Percentiles rank a stretch among this genome's conserved stretches.
Evolutionary conservation across 2,113 vertebrate species (phyloP).

Genomic region (Chrysemys picta): DNA sequence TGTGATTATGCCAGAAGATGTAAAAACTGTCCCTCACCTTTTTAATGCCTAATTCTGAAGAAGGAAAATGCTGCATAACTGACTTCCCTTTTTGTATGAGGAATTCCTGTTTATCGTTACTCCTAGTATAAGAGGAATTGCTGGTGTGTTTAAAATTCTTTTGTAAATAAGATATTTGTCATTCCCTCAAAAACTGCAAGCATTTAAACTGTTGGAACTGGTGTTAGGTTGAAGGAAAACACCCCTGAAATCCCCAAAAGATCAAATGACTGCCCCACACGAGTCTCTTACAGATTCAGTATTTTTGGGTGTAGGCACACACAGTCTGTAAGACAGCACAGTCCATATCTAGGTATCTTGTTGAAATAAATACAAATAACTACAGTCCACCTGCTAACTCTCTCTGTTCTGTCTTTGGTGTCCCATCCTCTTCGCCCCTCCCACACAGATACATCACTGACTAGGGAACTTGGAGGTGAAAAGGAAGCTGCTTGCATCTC

Average conservation of each 20-base stretch:
- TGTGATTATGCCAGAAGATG: background rate
- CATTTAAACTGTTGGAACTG: background rate
- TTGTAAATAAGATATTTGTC: background rate
- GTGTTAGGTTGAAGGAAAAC: background rate
- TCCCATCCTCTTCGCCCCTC: background rate
- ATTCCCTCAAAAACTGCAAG: background rate
- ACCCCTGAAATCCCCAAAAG: background rate
- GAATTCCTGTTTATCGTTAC: background rate
- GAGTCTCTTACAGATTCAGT: background rate
- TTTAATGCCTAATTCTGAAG: background rate
- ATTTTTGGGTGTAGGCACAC: background rate
- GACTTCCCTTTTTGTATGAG: background rate
- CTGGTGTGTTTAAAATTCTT: background rate
- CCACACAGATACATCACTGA: background rate
- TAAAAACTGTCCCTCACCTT: background rate
- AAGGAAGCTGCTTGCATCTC: background rate
- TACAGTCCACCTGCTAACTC: background rate
- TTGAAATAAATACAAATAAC: background rate
- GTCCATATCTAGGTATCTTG: background rate
- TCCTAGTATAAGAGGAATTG: background rate
- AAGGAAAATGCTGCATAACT: background rate
- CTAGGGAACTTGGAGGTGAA: background rate
- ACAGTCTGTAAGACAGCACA: background rate
- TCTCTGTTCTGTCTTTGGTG: background rate
- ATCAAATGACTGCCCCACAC: background rate